Evolutionary conservation across 2,888 invertebrate genomes (phyloP), one percentile per base, ranked within the genome.

Genomic region (Pseudococcus jackbeardsleyi): DNA sequence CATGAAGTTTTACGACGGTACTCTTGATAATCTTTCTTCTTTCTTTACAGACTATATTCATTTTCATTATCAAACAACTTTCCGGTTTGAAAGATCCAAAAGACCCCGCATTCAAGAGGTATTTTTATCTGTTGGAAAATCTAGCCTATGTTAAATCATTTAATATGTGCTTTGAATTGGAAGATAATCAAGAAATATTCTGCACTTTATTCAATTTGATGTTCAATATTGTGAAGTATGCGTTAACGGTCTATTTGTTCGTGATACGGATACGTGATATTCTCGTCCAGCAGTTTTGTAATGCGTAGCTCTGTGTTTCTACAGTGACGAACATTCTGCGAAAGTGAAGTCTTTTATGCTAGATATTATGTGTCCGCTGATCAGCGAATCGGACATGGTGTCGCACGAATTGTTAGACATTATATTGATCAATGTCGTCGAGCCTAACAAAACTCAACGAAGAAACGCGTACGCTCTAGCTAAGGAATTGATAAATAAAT

Each of bases 151-250:
- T 99, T 59, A 99, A 99, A 92, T 98, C 98, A 0, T 99, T 99
- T 92, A 99, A 99, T 92, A 99, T 99, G 96, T 99, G 98, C 92
- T 97, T 99, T 91, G 99, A 99, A 92, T 93, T 99, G 89, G 99
- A 99, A 91, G 98, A 99, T 92, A 98, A 97, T 91, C 98, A 98
- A 92, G 98, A 98, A 92, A 98, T 99, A 90, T 98, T 99, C 92
- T 97, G 97, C 91, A 95, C 95, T 17, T 93, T 99, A 1, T 99
- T 98, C 93, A 95, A 96, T 89, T 94, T 98, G 88, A 97, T 99
- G 94, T 99, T 99, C 92, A 96, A 95, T 92, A 98, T 98, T 92
- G 97, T 99, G 91, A 98, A 98, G 97, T 97, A 39, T 39, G 39
- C 7, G 39, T 39, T 39, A 7, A 39, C 39, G 39, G 39, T 3